A percentile compares a stretch with the other conserved stretches of the same genome.
These are phyloP conservation scores for Enteromius argenteus DNA, from an alignment of 2,797 vertebrate species.

Conservation along the genomic window DNA sequence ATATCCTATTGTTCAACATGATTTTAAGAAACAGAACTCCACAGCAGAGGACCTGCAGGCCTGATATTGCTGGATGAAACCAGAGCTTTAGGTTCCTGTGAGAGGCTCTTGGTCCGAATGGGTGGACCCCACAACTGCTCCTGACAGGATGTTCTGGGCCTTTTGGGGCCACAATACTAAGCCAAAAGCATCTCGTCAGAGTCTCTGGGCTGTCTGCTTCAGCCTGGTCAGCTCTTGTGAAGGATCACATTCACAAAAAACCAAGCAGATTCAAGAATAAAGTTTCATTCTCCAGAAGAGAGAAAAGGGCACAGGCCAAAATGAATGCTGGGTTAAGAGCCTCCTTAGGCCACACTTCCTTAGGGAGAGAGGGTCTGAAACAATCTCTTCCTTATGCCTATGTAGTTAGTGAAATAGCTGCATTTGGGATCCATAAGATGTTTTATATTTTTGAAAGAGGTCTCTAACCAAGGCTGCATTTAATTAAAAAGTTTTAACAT, in stretches of 20 bases:
- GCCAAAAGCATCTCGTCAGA: constrained; percentile 38
- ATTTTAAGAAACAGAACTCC: constrained; percentile 36
- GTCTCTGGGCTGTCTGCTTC: constrained; percentile 53
- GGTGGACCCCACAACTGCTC: constrained; percentile 50
- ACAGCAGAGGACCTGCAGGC: constrained; percentile 60
- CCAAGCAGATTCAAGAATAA: constrained; percentile 13
- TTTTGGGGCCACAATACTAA: constrained; percentile 15
- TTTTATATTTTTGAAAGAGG: background rate
- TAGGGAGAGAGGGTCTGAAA: constrained; percentile 34
- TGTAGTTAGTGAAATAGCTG: constrained; percentile 25
- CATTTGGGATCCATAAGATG: background rate
- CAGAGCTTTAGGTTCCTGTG: constrained; percentile 69
- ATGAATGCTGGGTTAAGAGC: constrained; percentile 19
- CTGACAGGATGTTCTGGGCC: constrained; percentile 30
- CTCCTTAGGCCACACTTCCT: constrained; percentile 14
- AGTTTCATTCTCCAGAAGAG: constrained; percentile 32
- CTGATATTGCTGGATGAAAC: constrained; percentile 63
- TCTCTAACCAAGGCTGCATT: background rate
- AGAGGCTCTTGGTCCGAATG: constrained; percentile 57
- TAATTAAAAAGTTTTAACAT: background rate
- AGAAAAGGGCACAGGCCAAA: constrained; percentile 38
- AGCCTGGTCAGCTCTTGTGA: constrained; percentile 48
- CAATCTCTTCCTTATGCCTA: constrained; percentile 42
- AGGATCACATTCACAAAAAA: constrained; percentile 46
- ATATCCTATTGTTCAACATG: constrained; percentile 10